These are phyloP conservation scores for Pseudomyrmex flavicornis DNA, from an alignment of 1,140 invertebrate genomes.

Conservation along the genomic window DNA sequence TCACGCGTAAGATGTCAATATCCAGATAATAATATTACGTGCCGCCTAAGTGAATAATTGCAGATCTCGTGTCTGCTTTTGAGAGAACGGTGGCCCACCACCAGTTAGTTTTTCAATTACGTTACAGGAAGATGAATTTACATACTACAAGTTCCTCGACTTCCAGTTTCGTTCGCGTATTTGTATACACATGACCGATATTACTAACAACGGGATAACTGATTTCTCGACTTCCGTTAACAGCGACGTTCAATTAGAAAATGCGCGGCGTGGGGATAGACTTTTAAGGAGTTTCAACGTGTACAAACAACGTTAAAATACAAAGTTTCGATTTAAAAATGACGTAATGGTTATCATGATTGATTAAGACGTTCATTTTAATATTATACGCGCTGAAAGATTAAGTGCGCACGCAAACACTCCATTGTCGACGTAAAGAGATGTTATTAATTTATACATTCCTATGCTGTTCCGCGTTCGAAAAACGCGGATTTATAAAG, in stretches of 20 bases:
- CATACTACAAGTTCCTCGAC: constrained; percentile 69
- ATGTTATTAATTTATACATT: background rate
- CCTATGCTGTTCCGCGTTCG: background rate
- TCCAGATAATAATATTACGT: constrained; percentile 21
- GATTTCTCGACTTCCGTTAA: constrained; percentile 54
- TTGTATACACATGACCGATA: constrained; percentile 56
- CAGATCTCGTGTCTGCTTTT: constrained; percentile 28
- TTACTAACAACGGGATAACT: constrained; percentile 55
- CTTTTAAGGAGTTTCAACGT: background rate
- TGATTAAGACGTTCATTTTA: background rate
- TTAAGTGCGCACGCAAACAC: background rate
- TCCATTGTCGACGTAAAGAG: constrained; percentile 8
- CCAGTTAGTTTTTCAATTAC: constrained; percentile 69
- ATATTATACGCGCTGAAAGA: constrained; percentile 2
- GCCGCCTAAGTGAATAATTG: background rate
- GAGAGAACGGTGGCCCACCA: constrained; percentile 28
- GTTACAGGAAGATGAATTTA: constrained; percentile 65
- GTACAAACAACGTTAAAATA: constrained; percentile 3
- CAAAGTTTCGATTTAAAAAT: constrained; percentile 18
- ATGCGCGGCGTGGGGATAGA: background rate
- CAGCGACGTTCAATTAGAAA: constrained; percentile 55
- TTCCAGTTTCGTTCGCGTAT: constrained; percentile 59
- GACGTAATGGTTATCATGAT: background rate
- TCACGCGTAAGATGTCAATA: constrained; percentile 14
- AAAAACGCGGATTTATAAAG: constrained; percentile 24